A percentile compares a stretch with the other conserved stretches of the same genome.
These are phyloP conservation scores for honey bee (Apis mellifera) DNA, from an alignment of 1,140 invertebrate genomes.

Conservation along the genomic window Amel_HAv3.1 CM009945.2:7822501-7823000, in stretches of 20 bases:
- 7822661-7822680: neutral
- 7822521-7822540: neutral
- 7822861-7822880: constrained; percentile 95
- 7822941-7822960: constrained; percentile 79
- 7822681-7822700: constrained; percentile 1
- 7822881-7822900: constrained; percentile 94
- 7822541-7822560: neutral
- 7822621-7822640: neutral
- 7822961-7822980: constrained; percentile 80
- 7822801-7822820: constrained; percentile 91
- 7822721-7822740: constrained; percentile 33
- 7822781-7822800: constrained; percentile 90
- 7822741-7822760: constrained; percentile 74
- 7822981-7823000: constrained; percentile 55
- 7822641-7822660: neutral
- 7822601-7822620: neutral
- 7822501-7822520: neutral
- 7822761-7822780: constrained; percentile 81
- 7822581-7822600: constrained; percentile 21
- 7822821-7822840: constrained; percentile 89
- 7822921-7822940: constrained; percentile 78
- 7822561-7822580: constrained; percentile 10
- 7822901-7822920: constrained; percentile 85
- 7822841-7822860: constrained; percentile 87
- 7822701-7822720: constrained; percentile 25